phyloP scores from a whole-genome alignment of 1,140 invertebrate species.

The Drosophila ficusphila region DNA sequence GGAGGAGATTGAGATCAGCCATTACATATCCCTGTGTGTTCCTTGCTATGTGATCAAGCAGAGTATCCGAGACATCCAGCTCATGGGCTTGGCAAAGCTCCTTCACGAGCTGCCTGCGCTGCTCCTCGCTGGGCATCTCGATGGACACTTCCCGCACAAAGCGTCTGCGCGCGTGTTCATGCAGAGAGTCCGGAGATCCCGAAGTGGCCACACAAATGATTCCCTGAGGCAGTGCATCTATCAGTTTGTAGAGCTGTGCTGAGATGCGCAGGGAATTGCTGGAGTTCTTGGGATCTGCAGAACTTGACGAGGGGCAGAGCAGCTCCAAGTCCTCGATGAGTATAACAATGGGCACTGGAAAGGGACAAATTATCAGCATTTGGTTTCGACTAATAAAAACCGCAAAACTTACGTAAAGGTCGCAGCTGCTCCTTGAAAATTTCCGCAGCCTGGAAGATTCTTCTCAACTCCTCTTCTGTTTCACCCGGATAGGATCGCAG shows the following conservation, averaged over 20 bases:
- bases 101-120: conserved; percentile 47
- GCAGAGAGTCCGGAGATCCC: conserved; percentile 71
- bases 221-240: conserved; percentile 77
- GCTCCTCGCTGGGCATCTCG: conserved; percentile 86
- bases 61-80: not conserved
- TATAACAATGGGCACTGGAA: conserved; percentile 64
- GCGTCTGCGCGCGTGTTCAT: conserved; percentile 78
- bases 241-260: conserved; percentile 74
- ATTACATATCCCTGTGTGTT: conserved; percentile 75
- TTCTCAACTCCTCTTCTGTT: conserved; percentile 81
- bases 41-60: conserved; percentile 51
- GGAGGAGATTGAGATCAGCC: conserved; percentile 61
- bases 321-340: conserved; percentile 82
- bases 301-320: conserved; percentile 64
- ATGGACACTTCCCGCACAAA: conserved; percentile 85
- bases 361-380: not conserved
- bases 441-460: conserved; percentile 82
- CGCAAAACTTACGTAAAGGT: conserved; percentile 29
- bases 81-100: conserved; percentile 20
- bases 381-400: not conserved
- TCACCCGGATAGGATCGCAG: conserved; percentile 83
- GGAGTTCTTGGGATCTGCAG: conserved; percentile 33
- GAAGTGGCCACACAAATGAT: conserved; percentile 84
- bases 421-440: conserved; percentile 51
- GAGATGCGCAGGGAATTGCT: conserved; percentile 68